Conservation (phyloP, 2,113 vertebrate species). For the Ictalurus punctatus region DNA sequence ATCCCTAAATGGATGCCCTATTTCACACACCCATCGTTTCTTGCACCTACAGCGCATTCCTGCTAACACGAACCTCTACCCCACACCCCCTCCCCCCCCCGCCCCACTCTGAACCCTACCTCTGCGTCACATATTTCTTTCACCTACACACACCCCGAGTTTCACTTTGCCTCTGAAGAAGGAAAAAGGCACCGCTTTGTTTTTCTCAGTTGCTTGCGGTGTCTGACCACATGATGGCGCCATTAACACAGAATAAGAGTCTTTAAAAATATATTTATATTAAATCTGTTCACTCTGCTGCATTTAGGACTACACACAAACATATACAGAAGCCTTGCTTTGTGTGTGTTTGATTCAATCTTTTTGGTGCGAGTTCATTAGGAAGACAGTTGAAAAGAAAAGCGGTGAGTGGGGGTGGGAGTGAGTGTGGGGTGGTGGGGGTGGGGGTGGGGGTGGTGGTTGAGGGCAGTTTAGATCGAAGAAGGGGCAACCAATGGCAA, state of each 20-base stretch:
- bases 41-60: not conserved
- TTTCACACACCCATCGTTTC: not conserved
- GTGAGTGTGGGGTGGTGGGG: too few species aligned
- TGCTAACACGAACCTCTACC: not conserved
- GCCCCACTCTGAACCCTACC: not conserved
- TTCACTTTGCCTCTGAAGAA: not conserved
- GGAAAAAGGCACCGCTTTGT: not conserved
- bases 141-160: not conserved
- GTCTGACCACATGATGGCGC: conserved; percentile 23
- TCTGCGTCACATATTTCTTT: not conserved
- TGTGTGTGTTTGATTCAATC: not conserved
- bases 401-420: not conserved
- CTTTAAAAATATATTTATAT: not conserved
- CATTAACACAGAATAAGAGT: not conserved
- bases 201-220: not conserved
- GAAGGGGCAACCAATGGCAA: not conserved
- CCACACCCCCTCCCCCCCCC: too few species aligned
- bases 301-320: not conserved
- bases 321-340: not conserved
- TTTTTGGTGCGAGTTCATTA: not conserved
- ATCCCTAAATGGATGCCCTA: not conserved
- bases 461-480: too few species aligned
- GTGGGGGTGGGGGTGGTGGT: too few species aligned
- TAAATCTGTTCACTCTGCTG: not conserved
- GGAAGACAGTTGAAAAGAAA: not conserved